Evolutionary conservation across 2,888 invertebrate genomes (phyloP), one percentile per base, ranked within the genome.

Genomic region (Caenorhabditis afra): DNA sequence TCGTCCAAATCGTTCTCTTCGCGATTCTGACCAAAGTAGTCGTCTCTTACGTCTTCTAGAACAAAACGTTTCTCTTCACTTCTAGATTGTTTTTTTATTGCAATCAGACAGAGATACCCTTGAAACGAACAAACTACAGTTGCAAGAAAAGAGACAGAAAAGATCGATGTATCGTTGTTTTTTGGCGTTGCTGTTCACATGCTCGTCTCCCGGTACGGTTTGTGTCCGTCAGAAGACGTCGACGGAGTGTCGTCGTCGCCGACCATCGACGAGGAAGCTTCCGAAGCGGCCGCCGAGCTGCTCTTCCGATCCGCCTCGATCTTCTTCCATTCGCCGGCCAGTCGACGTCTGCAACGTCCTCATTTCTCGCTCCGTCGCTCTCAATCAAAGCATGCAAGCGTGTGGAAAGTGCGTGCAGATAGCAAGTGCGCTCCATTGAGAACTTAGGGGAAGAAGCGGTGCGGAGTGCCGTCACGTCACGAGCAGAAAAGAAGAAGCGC

Each of bases 321-420:
- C 68, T 67, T 64, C 50, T 75, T 74, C 79, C 79, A 81, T 58
- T 83, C 83, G 8, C 83, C 83, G 52, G 81, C 81, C 45, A 83
- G 57, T 62, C 79, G 75, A 44, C 81, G 68, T 66, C 82, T 82
- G 52, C n/a, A 82, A 49, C 11, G 41, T 41, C 11, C 41, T 41
- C 14, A 14, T 4, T 41, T 41, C 14, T 14, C 12, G 41, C 3
- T n/a, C n/a, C n/a, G n/a, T n/a, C n/a, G n/a, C 41, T 14, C 11
- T 4, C 3, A 11, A 23, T 14, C 44, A 23, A 29, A 29, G 29
- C 59, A 65, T 49, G 65, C 59, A 59, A 47, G 50, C 55, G 73
- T 44, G 23, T 23, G 29, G 44, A 22, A 16, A 47, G 64, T 14
- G 53, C 20, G 20, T 47, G 62, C 39, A 64, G 11, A 44, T 29